These are phyloP conservation scores for Holothuria scabra DNA, from an alignment of 53 echinoderm and acorn worm species.

Conservation along the genomic window DNA sequence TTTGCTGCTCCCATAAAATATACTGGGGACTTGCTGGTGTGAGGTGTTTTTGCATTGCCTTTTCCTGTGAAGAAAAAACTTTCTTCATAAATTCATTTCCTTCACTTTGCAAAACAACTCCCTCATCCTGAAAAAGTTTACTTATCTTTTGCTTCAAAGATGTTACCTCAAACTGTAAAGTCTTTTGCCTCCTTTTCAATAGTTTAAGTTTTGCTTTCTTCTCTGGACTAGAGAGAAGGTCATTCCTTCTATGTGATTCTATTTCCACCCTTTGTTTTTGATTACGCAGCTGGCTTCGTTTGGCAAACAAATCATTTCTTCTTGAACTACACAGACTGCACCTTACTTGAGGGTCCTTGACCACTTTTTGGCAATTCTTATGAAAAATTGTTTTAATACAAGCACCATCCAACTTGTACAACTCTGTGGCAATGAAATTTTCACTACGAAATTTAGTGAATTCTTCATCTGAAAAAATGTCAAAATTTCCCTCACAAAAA, in stretches of 20 bases:
- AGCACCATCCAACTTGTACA: too few species aligned
- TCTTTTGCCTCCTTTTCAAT: neutral
- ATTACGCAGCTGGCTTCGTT: neutral
- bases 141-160: neutral
- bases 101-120: neutral
- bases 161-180: neutral
- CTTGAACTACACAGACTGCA: neutral
- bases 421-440: too few species aligned
- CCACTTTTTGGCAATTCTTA: too few species aligned
- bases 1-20: conserved; percentile 21
- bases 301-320: neutral
- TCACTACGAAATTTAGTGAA: too few species aligned
- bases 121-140: neutral
- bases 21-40: neutral
- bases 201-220: neutral
- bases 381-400: too few species aligned
- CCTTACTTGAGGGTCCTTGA: neutral
- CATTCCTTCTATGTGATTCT: neutral
- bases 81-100: neutral
- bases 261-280: neutral
- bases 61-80: neutral
- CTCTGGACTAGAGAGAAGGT: neutral
- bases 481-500: too few species aligned
- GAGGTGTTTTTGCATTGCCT: neutral
- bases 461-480: too few species aligned